Percentiles rank a stretch among this genome's conserved stretches.
phyloP scores from a whole-genome alignment of 2,888 invertebrate species.

The Spialia ferax region DNA sequence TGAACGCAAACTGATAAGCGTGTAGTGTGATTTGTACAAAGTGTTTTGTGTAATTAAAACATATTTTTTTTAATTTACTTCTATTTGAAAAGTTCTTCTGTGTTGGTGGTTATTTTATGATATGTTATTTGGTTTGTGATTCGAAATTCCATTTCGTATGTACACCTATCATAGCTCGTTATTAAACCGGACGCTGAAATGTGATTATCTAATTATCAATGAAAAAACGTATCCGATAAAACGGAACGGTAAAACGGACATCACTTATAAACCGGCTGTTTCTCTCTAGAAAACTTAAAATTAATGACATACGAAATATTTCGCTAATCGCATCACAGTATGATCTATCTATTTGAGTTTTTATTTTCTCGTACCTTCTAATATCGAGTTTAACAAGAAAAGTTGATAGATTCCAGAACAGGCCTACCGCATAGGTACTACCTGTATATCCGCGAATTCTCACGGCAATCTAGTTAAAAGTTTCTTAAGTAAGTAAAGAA shows the following conservation, averaged over 20 bases:
- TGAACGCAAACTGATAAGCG: constrained; percentile 25
- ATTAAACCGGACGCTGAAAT: too few relatives aligned
- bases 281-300: too few relatives aligned
- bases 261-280: too few relatives aligned
- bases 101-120: background rate
- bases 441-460: constrained; percentile 18
- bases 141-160: too few relatives aligned
- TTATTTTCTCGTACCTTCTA: constrained; percentile 9
- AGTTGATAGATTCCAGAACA: constrained; percentile 23
- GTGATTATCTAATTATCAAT: too few relatives aligned
- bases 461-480: constrained; percentile 31
- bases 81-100: background rate
- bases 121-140: background rate
- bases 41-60: constrained; percentile 19
- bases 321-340: background rate
- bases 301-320: background rate
- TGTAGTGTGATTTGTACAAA: constrained; percentile 31
- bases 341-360: background rate
- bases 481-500: constrained; percentile 25
- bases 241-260: too few relatives aligned
- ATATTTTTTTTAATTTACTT: background rate
- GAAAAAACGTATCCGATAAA: too few relatives aligned
- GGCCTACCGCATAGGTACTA: background rate
- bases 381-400: constrained; percentile 18
- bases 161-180: too few relatives aligned